Percentiles rank a stretch among this genome's conserved stretches.
Conservation (phyloP, 2,888 invertebrate genomes). For the Encarsia formosa region DNA sequence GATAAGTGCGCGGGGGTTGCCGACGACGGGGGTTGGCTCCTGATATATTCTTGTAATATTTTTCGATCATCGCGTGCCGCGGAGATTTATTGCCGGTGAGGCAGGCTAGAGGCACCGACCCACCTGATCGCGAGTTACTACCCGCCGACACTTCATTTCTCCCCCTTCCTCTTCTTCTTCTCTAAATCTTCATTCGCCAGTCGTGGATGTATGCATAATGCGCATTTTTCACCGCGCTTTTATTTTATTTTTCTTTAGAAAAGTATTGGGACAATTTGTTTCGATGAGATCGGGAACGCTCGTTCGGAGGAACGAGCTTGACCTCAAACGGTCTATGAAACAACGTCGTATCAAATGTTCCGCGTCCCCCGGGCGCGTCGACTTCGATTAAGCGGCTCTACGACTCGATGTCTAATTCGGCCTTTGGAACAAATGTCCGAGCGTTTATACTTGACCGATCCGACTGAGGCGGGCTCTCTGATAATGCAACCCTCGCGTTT, state of each 20-base stretch:
- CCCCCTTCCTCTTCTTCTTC: conserved; percentile 2
- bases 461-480: too few relatives aligned
- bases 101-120: conserved; percentile 32
- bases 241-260: conserved; percentile 18
- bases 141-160: conserved; percentile 27
- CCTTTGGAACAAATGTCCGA: conserved; percentile 27
- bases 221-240: not conserved
- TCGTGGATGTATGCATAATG: too few relatives aligned
- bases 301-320: conserved; percentile 33
- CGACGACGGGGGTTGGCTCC: too few relatives aligned
- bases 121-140: conserved; percentile 50
- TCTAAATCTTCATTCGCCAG: not conserved
- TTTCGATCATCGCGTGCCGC: conserved; percentile 52
- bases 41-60: conserved; percentile 53
- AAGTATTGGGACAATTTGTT: conserved; percentile 13
- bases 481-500: too few relatives aligned
- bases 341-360: conserved; percentile 34
- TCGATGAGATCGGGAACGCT: conserved; percentile 9
- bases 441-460: too few relatives aligned
- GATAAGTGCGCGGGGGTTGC: conserved; percentile 35
- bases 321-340: conserved; percentile 40
- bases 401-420: conserved; percentile 35
- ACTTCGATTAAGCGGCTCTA: conserved; percentile 42
- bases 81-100: conserved; percentile 46
- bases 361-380: conserved; percentile 32